These are phyloP conservation scores for Scortum barcoo DNA, from an alignment of 2,113 vertebrate species.

Conservation along the genomic window DNA sequence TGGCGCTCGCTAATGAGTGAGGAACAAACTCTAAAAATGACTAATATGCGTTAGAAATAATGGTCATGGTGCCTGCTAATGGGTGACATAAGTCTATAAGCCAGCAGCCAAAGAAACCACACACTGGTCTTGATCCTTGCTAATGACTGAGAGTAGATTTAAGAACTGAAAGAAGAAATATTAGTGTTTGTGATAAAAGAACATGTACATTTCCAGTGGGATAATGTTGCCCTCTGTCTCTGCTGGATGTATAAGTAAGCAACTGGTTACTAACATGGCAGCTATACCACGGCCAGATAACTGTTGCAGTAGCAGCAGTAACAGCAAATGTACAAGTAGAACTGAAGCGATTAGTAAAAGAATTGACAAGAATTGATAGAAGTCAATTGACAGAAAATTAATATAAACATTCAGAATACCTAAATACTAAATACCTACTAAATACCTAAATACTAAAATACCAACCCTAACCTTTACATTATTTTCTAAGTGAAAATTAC, in stretches of 20 bases:
- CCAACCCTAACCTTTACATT: too few relatives aligned
- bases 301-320: too few relatives aligned
- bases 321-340: too few relatives aligned
- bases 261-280: too few relatives aligned
- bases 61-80: conserved; percentile 35
- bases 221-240: neutral
- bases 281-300: too few relatives aligned
- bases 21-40: conserved; percentile 50
- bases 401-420: too few relatives aligned
- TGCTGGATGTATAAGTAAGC: neutral
- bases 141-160: conserved; percentile 18
- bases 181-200: conserved; percentile 1
- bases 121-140: conserved; percentile 15
- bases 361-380: too few relatives aligned
- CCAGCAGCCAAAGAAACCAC: conserved; percentile 35
- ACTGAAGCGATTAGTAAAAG: too few relatives aligned
- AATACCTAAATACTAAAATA: too few relatives aligned
- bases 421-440: too few relatives aligned
- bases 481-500: too few relatives aligned
- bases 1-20: conserved; percentile 31
- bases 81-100: conserved; percentile 43
- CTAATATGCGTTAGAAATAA: conserved; percentile 50
- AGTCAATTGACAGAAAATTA: too few relatives aligned
- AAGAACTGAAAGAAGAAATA: conserved; percentile 6
- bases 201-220: neutral